These are phyloP conservation scores for Pyrochroa serraticornis DNA, from an alignment of 2,888 invertebrate species.

Conservation along the genomic window DNA sequence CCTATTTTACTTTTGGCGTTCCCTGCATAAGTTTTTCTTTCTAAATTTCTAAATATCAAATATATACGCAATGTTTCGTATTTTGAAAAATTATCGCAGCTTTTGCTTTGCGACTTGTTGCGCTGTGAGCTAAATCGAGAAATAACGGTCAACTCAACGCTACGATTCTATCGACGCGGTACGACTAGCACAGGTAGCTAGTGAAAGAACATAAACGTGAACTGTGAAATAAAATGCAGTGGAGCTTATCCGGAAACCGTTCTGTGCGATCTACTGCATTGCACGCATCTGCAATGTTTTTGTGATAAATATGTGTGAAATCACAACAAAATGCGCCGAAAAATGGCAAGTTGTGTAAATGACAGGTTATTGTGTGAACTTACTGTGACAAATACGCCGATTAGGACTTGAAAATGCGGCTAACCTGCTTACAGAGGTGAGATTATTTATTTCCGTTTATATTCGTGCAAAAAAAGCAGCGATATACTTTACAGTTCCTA, in stretches of 20 bases:
- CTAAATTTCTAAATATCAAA: too few relatives aligned
- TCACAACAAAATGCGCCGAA: constrained; percentile 23
- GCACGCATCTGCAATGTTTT: constrained; percentile 34
- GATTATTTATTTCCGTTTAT: constrained; percentile 24
- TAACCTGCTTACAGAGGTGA: constrained; percentile 48
- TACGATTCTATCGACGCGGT: constrained; percentile 30
- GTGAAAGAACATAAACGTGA: constrained; percentile 34
- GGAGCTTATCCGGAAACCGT: constrained; percentile 50
- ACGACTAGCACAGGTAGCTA: constrained; percentile 24
- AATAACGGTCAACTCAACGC: neutral
- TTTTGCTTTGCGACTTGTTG: neutral
- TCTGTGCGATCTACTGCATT: constrained; percentile 33
- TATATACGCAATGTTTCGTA: too few relatives aligned
- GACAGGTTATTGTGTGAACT: constrained; percentile 17
- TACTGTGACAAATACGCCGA: constrained; percentile 17
- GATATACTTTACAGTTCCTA: too few relatives aligned
- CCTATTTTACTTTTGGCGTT: too few relatives aligned
- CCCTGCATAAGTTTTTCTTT: too few relatives aligned
- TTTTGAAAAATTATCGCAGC: too few relatives aligned
- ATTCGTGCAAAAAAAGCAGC: too few relatives aligned
- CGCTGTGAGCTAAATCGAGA: neutral
- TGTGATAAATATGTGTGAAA: constrained; percentile 24
- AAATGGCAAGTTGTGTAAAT: constrained; percentile 14
- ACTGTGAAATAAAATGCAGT: constrained; percentile 43
- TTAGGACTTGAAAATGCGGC: constrained; percentile 39